Evolutionary conservation across 1,140 invertebrate genomes (phyloP), one percentile per base, ranked within the genome.

Genomic region (Drosophila elegans): DNA sequence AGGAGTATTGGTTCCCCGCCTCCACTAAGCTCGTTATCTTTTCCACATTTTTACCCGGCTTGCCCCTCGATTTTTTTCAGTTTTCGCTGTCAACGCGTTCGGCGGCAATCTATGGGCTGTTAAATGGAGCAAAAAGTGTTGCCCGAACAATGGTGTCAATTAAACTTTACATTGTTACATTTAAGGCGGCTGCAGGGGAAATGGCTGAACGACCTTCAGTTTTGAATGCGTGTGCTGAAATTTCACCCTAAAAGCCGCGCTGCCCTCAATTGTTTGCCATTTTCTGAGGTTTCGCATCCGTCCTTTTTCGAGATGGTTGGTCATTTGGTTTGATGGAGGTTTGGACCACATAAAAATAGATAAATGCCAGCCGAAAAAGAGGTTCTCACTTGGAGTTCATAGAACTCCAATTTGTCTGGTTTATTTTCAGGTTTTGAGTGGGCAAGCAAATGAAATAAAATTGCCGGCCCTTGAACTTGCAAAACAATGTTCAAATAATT

Each of bases 111-210:
- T 79, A 83, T 89, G 83, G 67, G 67, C 78, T 86, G 84, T 84
- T 88, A 84, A 88, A 88, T 88, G 84, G 84, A 89, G 84, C 84
- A 88, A 88, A 88, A 88, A 85, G 83, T 89, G 84, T 83, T 79
- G 73, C 80, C 80, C 54, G 84, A 88, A 88, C 84, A 88, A 88
- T 88, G 84, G 84, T 84, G 84, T 88, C 84, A 88, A 88, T 88
- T 88, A 88, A 88, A 88, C 80, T 84, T 88, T 80, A 88, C 84
- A 88, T 88, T 88, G 80, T 88, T 88, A 78, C 88, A 60, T 55
- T 53, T 54, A 63, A 57, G 54, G 75, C 64, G 12, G 44, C 49
- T 71, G 63, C 51, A 34, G 36, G 49, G 16, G n/a, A 68, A 69
- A 69, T 71, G 36, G n/a, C 42, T 27, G 51, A 45, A 38, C 67